Evolutionary conservation across 1,140 invertebrate genomes (phyloP).

Genomic region (Oppia nitens): DNA sequence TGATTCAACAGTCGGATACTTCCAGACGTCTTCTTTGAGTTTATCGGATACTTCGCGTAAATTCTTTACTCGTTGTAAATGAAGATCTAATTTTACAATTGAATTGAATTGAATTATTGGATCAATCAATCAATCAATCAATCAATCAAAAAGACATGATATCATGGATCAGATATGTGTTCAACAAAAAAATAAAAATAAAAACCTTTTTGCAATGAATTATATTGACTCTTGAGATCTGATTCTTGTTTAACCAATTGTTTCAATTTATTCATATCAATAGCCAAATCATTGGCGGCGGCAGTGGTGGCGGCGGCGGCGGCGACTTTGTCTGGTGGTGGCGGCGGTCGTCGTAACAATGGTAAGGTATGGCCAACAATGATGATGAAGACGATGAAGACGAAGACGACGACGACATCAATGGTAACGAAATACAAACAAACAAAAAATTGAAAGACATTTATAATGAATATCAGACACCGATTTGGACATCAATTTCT

Average conservation of each 20-base stretch:
- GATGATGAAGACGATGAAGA: too few species aligned
- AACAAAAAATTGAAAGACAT: too few species aligned
- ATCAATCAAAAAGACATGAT: not conserved
- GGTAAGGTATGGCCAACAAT: too few species aligned
- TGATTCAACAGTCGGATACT: constrained; percentile 19
- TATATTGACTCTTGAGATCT: not conserved
- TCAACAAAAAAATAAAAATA: too few species aligned
- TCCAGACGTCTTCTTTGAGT: constrained; percentile 20
- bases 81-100: constrained; percentile 13
- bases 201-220: not conserved
- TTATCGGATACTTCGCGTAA: constrained; percentile 19
- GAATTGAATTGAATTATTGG: not conserved
- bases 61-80: constrained; percentile 16
- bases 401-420: too few species aligned
- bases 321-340: too few species aligned
- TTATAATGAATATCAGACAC: too few species aligned
- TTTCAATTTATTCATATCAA: not conserved
- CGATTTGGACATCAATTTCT: too few species aligned
- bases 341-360: too few species aligned
- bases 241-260: not conserved
- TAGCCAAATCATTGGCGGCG: not conserved
- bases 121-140: not conserved
- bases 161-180: too few species aligned
- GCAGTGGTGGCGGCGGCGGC: too few species aligned
- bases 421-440: too few species aligned